These are phyloP conservation scores for Lates calcarifer DNA, from an alignment of 2,113 vertebrate species.

Conservation along the genomic window DNA sequence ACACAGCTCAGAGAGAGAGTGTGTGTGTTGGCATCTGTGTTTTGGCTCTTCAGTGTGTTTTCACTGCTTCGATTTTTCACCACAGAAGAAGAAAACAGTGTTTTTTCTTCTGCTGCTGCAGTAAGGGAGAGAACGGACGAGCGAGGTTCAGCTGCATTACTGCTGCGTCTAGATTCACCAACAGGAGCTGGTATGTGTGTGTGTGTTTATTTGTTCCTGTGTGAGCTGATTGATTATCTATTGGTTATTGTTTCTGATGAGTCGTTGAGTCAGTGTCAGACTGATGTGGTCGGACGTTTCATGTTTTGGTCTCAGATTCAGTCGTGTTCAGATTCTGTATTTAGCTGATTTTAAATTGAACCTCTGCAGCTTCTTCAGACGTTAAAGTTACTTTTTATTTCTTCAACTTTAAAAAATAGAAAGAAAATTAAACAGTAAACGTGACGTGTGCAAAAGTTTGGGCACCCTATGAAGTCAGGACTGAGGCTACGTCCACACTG, in stretches of 20 bases:
- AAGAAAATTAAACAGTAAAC: no score
- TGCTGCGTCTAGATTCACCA: constrained; percentile 26
- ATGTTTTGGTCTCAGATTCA: no score
- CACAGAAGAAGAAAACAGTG: constrained; percentile 48
- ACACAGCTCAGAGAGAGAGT: constrained; percentile 16
- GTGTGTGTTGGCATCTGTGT: constrained; percentile 11
- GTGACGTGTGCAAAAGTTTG: no score
- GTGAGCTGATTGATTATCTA: constrained; percentile 22
- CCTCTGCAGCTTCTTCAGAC: no score
- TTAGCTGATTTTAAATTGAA: no score
- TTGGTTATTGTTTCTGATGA: not conserved
- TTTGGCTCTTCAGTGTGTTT: not conserved
- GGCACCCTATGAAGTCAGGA: no score
- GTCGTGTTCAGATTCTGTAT: no score
- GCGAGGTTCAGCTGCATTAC: constrained; percentile 58
- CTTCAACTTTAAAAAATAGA: no score
- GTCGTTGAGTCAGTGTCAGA: not conserved
- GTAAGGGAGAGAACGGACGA: constrained; percentile 17
- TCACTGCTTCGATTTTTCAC: not conserved
- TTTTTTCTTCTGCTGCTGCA: constrained; percentile 49
- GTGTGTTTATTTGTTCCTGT: constrained; percentile 21
- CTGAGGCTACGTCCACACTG: no score
- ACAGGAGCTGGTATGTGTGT: constrained; percentile 39
- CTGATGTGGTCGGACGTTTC: no score
- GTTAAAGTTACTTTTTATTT: no score